Base-by-base conservation (phyloP, 1,140 invertebrate genomes). In the Caenorhabditis brenneri region DNA sequence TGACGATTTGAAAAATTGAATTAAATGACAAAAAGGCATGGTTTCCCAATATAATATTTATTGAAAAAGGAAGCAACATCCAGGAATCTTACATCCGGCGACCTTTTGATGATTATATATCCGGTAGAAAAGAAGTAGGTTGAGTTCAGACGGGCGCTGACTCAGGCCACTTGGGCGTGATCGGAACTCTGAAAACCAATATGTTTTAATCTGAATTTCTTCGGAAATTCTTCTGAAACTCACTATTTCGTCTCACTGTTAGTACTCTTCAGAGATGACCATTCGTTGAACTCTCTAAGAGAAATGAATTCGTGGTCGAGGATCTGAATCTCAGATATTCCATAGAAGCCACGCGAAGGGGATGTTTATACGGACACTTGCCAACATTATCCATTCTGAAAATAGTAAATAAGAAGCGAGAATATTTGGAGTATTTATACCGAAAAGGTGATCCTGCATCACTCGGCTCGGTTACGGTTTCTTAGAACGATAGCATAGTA, bases 271-370 rank as follows among this genome's bases (percentile, higher is more conserved):
- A 9, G 33, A 29, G 36, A 74, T 74, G 65, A 74, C 65, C 65
- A 74, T 74, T 74, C 65, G 65, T 74, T 74, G 36, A 74, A 74
- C 65, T 74, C 65, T 31, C 36, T 33, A 74, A 74, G 65, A 74
- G 2, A 42, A 31, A 5, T 19, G 7, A 10, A 19, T 46, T 5
- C 36, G 65, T 74, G 65, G 65, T 74, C 65, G 36, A 22, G 65
- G 65, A n/a, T 24, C 65, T 74, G 65, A 74, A 74, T 27, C 29
- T 74, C 65, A 74, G 65, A 42, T n/a, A 27, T 22, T 74, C 65
- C 65, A 42, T 27, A 22, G 36, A 36, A 46, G 42, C 36, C 65
- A 74, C 65, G 65, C 33, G 33, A 74, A 42, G 9, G 36, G 65
- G 65, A 6, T 22, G 4, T n/a, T n/a, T 6, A 36, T 9, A 24